These are phyloP conservation scores for Plectropomus leopardus DNA, from an alignment of 2,113 vertebrate genomes.

Conservation along the genomic window DNA sequence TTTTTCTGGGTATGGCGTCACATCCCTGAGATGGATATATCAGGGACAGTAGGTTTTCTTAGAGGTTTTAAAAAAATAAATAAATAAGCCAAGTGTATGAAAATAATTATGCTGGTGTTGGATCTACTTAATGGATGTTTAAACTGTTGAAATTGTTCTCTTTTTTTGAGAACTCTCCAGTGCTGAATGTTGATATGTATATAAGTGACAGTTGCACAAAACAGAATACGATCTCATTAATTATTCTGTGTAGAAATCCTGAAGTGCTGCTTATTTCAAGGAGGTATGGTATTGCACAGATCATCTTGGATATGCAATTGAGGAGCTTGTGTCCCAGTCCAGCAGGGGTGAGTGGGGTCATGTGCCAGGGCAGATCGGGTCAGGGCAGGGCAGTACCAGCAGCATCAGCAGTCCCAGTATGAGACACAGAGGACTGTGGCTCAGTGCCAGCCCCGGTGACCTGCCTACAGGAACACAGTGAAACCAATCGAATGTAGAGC, in stretches of 20 bases:
- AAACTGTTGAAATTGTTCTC: not conserved
- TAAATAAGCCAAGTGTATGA: slow-evolving; percentile 1
- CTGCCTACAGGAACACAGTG: slow-evolving; percentile 68
- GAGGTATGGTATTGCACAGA: slow-evolving; percentile 31
- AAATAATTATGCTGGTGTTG: not conserved
- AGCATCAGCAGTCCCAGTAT: slow-evolving; percentile 78
- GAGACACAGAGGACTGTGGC: slow-evolving; percentile 68
- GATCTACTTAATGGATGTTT: not conserved
- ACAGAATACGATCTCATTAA: slow-evolving; percentile 18
- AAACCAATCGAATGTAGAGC: slow-evolving; percentile 32
- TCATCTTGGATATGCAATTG: slow-evolving; percentile 17
- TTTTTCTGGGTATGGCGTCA: slow-evolving; percentile 27
- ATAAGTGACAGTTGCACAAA: slow-evolving; percentile 18
- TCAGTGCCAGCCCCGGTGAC: slow-evolving; percentile 68
- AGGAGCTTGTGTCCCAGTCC: slow-evolving; percentile 45
- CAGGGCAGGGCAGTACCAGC: slow-evolving; percentile 51
- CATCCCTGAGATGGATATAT: slow-evolving; percentile 42
- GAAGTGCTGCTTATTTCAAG: slow-evolving; percentile 42
- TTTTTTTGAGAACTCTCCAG: slow-evolving; percentile 4
- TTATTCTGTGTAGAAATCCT: slow-evolving; percentile 11
- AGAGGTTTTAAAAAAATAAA: slow-evolving; percentile 16
- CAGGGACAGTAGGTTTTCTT: not conserved
- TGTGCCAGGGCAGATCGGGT: slow-evolving; percentile 51
- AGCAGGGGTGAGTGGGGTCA: slow-evolving; percentile 55
- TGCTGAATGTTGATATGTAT: slow-evolving; percentile 28